Percentiles rank a stretch among this genome's conserved stretches.
These are phyloP conservation scores for Catagonus wagneri DNA, from an alignment of 2,113 vertebrate species.

Conservation along the genomic window DNA sequence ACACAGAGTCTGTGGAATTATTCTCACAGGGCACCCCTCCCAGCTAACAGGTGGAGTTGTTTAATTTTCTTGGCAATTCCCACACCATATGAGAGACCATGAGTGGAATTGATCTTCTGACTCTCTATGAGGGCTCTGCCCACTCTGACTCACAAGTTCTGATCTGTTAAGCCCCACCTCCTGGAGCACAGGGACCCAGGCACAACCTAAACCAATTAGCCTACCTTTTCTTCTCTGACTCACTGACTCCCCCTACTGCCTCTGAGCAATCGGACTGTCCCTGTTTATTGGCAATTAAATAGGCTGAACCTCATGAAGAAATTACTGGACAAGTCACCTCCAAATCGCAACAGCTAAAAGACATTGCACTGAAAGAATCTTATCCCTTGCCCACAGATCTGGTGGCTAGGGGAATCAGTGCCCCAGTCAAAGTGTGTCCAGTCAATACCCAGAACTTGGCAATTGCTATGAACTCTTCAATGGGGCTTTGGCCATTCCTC, in stretches of 20 bases:
- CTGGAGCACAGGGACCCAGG: no score
- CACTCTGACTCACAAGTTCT: background rate
- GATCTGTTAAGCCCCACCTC: background rate
- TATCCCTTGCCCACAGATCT: background rate
- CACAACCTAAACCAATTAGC: background rate
- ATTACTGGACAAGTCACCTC: background rate
- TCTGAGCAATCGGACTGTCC: background rate
- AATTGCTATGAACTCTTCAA: background rate
- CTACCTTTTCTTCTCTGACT: background rate
- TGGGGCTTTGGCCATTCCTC: background rate
- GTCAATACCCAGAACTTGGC: background rate
- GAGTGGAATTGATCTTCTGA: background rate
- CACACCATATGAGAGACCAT: background rate
- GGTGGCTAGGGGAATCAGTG: background rate
- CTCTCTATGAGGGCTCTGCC: background rate
- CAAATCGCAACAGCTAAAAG: background rate
- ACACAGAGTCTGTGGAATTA: background rate
- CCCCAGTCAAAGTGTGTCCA: background rate
- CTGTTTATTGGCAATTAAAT: background rate
- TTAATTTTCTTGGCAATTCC: background rate
- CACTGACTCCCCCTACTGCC: background rate
- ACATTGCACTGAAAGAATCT: background rate
- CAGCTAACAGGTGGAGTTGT: background rate
- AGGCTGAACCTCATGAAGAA: background rate
- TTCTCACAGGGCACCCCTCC: background rate